These are phyloP conservation scores for Lacanobia wlatinum DNA, from an alignment of 2,888 invertebrate species.

Conservation along the genomic window DNA sequence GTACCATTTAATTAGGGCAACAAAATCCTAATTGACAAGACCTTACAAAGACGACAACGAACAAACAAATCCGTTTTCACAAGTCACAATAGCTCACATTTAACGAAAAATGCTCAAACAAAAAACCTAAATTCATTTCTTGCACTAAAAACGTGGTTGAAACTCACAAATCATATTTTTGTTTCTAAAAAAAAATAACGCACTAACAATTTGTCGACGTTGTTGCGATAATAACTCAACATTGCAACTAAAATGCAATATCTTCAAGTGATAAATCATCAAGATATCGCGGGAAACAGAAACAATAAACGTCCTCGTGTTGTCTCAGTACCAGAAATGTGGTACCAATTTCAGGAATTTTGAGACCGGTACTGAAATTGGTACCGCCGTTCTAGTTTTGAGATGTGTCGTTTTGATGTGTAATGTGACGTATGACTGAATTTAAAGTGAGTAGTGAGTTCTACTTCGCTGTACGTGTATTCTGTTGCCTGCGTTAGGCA, in stretches of 20 bases:
- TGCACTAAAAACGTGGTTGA: conserved; percentile 9
- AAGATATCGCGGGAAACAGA: conserved; percentile 62
- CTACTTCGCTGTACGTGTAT: no score
- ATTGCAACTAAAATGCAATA: conserved; percentile 75
- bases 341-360: conserved; percentile 33
- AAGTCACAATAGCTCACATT: conserved; percentile 1
- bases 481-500: no score
- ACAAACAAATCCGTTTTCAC: conserved; percentile 15
- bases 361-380: conserved; percentile 12
- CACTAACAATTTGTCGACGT: conserved; percentile 66
- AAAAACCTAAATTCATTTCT: conserved; percentile 25
- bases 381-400: conserved; percentile 4
- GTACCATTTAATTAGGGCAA: neutral
- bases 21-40: conserved; percentile 17
- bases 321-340: conserved; percentile 46
- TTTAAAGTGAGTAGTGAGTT: neutral
- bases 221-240: conserved; percentile 67
- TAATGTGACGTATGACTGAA: neutral
- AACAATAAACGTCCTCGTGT: conserved; percentile 69
- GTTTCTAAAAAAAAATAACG: conserved; percentile 46
- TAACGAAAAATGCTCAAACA: conserved; percentile 6
- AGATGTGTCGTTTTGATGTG: neutral
- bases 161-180: conserved; percentile 26
- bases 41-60: conserved; percentile 10
- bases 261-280: conserved; percentile 71